Conservation (phyloP, 2,888 invertebrate species). For the Xylophagus ater region DNA sequence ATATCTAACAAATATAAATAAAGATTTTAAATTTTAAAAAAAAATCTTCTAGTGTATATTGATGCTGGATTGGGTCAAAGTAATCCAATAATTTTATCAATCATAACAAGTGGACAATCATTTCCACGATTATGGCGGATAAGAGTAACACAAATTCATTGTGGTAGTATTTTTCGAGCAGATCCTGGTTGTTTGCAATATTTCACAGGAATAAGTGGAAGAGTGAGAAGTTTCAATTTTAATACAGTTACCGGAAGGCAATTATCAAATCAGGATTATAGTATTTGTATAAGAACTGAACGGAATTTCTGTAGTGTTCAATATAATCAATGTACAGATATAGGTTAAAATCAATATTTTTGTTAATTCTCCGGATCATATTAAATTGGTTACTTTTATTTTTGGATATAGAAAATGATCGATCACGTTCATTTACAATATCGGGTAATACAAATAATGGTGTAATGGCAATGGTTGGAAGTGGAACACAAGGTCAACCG, state of each 20-base stretch:
- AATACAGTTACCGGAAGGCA: conserved; percentile 63
- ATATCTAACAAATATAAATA: not conserved
- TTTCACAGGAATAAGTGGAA: conserved; percentile 59
- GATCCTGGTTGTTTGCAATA: conserved; percentile 39
- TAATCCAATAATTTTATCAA: conserved; percentile 68
- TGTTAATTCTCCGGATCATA: not conserved
- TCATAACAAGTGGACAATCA: conserved; percentile 65
- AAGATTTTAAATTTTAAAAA: conserved; percentile 4
- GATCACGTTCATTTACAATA: conserved; percentile 62
- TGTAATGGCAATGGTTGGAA: conserved; percentile 58
- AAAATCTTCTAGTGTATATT: conserved; percentile 59
- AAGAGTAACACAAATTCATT: conserved; percentile 67
- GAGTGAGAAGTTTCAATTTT: conserved; percentile 74
- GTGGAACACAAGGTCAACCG: conserved; percentile 50
- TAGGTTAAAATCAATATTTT: too few relatives aligned
- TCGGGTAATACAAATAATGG: conserved; percentile 64
- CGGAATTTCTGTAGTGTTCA: conserved; percentile 80
- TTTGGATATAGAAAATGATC: conserved; percentile 49
- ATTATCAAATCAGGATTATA: conserved; percentile 80
- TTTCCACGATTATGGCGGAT: conserved; percentile 72
- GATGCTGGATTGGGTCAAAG: conserved; percentile 58
- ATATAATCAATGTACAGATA: conserved; percentile 62
- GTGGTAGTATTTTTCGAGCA: conserved; percentile 55
- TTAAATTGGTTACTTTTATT: not conserved
- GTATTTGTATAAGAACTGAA: conserved; percentile 73